A percentile compares a stretch with the other conserved stretches of the same genome.
phyloP scores from a whole-genome alignment of 1,140 invertebrate species.

The Teleogryllus occipitalis region DNA sequence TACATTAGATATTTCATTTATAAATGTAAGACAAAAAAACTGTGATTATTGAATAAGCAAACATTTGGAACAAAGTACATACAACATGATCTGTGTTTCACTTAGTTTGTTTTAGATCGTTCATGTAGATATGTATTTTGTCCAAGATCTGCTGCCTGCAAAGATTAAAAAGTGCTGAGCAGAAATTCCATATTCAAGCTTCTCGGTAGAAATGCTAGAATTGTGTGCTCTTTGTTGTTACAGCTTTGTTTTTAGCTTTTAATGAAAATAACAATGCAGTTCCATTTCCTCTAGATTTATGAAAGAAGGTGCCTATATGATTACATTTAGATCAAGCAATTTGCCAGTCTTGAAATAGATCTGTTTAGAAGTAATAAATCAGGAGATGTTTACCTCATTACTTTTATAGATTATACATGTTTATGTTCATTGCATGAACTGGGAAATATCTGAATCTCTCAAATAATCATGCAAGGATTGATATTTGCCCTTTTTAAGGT shows the following conservation, averaged over 20 bases:
- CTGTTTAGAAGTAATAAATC: not conserved
- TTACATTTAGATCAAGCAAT: not conserved
- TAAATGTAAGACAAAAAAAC: not conserved
- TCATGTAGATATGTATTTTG: not conserved
- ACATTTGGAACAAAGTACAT: too few relatives aligned
- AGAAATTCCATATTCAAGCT: not conserved
- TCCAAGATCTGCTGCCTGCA: not conserved
- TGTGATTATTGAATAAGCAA: not conserved
- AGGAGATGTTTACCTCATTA: not conserved
- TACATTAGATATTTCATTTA: not conserved
- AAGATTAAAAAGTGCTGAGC: not conserved
- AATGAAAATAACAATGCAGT: not conserved
- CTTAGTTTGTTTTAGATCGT: not conserved
- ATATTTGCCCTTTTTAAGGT: not conserved
- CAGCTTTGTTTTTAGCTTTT: not conserved
- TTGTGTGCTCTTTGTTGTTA: not conserved
- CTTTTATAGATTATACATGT: not conserved
- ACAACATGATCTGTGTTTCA: not conserved
- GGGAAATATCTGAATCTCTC: too few relatives aligned
- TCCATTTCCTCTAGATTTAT: not conserved
- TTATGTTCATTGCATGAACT: not conserved
- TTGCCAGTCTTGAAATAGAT: not conserved
- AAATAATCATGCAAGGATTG: too few relatives aligned
- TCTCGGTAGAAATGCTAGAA: not conserved
- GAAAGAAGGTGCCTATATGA: not conserved